Percentiles rank a stretch among this genome's conserved stretches.
Conservation (phyloP, 2,797 vertebrate genomes). For the Poecilia wingei region DNA sequence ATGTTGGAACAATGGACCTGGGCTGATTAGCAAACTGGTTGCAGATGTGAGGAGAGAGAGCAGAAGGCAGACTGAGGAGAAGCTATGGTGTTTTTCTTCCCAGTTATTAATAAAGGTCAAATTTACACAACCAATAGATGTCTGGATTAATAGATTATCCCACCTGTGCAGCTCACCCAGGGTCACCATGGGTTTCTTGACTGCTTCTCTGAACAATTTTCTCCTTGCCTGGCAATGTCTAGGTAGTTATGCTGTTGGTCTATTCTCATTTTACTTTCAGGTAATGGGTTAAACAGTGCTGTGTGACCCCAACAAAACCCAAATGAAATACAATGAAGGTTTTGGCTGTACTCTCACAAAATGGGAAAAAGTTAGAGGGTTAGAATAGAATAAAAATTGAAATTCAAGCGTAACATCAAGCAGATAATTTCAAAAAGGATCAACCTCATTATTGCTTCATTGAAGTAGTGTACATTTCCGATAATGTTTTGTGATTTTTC, state of each 20-base stretch:
- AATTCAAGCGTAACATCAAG: too few species aligned
- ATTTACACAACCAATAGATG: neutral
- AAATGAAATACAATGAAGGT: neutral
- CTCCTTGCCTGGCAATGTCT: neutral
- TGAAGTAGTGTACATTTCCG: neutral
- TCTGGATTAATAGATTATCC: neutral
- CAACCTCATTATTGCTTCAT: neutral
- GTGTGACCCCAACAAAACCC: neutral
- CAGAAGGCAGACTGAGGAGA: too few species aligned
- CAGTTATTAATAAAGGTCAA: neutral
- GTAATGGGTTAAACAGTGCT: neutral
- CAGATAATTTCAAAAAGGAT: too few species aligned
- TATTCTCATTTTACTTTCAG: neutral
- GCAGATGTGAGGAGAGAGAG: too few species aligned
- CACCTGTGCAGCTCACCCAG: neutral
- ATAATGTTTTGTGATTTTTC: constrained; percentile 2
- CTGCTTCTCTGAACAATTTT: neutral
- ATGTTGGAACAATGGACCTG: too few species aligned
- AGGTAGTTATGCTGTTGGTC: neutral
- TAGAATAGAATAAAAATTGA: too few species aligned
- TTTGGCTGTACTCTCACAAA: neutral
- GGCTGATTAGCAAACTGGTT: too few species aligned
- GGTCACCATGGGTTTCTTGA: neutral
- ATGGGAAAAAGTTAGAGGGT: neutral
- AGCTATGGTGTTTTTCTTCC: neutral